Percentiles rank a stretch among this genome's conserved stretches.
phyloP scores from a whole-genome alignment of 2,888 invertebrate species.

The Sinopyrophorus schimmeli region DNA sequence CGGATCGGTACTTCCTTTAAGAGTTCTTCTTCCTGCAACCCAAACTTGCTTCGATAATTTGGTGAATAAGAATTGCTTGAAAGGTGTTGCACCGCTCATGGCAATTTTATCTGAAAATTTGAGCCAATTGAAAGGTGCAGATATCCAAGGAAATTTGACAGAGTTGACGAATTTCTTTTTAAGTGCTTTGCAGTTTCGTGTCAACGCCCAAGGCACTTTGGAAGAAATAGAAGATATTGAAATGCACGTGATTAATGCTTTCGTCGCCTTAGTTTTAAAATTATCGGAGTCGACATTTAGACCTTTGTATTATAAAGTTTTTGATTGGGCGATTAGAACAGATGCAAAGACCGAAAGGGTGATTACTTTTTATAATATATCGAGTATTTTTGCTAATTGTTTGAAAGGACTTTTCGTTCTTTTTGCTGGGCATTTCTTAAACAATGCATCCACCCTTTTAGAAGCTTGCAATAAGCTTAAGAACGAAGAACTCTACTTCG shows the following conservation, averaged over 20 bases:
- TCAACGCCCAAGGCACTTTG: conserved; percentile 54
- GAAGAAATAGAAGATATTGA: conserved; percentile 67
- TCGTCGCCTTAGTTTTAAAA: conserved; percentile 82
- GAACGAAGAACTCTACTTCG: conserved; percentile 58
- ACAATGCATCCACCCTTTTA: conserved; percentile 76
- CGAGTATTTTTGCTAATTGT: conserved; percentile 75
- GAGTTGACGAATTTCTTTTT: conserved; percentile 77
- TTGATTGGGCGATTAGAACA: conserved; percentile 80
- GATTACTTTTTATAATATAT: conserved; percentile 83
- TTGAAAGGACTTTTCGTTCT: conserved; percentile 86
- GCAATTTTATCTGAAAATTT: conserved; percentile 75
- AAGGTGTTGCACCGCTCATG: conserved; percentile 73
- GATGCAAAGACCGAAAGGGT: conserved; percentile 66
- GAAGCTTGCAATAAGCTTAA: conserved; percentile 69
- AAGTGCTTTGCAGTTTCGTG: conserved; percentile 69
- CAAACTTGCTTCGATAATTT: conserved; percentile 66
- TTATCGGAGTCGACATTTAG: conserved; percentile 87
- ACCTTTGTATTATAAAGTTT: conserved; percentile 84
- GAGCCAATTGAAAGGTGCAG: conserved; percentile 62
- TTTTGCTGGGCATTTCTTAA: conserved; percentile 86
- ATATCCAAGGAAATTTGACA: conserved; percentile 66
- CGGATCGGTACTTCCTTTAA: conserved; percentile 67
- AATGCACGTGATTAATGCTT: conserved; percentile 71
- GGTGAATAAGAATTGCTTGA: conserved; percentile 62
- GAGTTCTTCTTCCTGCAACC: conserved; percentile 77